These are phyloP conservation scores for Macrophya alboannulata DNA, from an alignment of 2,888 invertebrate species.

Conservation along the genomic window DNA sequence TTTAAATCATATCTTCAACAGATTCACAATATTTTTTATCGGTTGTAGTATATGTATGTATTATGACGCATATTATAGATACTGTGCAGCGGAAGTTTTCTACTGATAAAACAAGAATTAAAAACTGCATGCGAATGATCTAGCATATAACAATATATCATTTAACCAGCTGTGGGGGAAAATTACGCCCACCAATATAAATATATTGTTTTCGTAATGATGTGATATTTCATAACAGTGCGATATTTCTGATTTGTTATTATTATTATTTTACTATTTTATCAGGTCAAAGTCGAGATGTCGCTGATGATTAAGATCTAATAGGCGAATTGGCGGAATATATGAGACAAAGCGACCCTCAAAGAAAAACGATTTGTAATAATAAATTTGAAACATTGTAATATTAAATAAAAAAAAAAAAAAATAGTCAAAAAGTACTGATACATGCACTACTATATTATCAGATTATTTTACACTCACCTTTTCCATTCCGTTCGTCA, in stretches of 20 bases:
- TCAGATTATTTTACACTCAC: slow-evolving; percentile 62
- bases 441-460: neutral
- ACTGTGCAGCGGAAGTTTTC: neutral
- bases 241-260: neutral
- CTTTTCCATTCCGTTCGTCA: slow-evolving; percentile 72
- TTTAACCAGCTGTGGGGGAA: neutral
- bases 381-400: too few relatives aligned
- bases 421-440: neutral
- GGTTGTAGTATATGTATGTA: neutral
- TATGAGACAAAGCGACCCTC: neutral
- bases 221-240: neutral
- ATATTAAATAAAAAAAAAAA: neutral
- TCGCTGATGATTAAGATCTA: neutral
- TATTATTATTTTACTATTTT: neutral
- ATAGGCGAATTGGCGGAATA: neutral
- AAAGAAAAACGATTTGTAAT: neutral
- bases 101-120: neutral
- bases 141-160: neutral
- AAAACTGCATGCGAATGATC: neutral
- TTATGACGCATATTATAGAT: neutral
- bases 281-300: slow-evolving; percentile 2
- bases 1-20: neutral
- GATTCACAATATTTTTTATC: neutral
- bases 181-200: slow-evolving; percentile 1
- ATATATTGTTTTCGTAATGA: slow-evolving; percentile 17